Base-by-base conservation (phyloP, 2,113 vertebrate species). In the Gnathonemus longibarbis region DNA sequence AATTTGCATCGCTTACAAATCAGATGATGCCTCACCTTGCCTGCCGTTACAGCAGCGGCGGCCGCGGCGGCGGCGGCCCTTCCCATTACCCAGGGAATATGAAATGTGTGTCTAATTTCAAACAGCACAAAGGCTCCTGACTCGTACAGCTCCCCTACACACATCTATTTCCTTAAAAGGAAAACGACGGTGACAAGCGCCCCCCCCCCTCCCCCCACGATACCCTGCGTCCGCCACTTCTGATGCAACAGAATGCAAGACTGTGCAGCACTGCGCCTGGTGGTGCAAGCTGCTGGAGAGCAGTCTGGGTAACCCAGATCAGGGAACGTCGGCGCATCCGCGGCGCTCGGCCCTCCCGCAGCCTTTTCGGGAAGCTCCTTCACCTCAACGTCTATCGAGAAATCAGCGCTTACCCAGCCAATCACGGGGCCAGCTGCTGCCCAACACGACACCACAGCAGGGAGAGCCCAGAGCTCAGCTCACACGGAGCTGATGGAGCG, bases 171-270 rank as follows among this genome's bases (percentile, higher is more conserved):
- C 85, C 85, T 56, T 53, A 87, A 87, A 87, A 52, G 13, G 85
- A 53, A 42, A 52, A 89, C 49, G 15, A 83, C 70, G 46, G 88
- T 49, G 31, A 50, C 88, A 89, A 48, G 66, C 45, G 1, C 24
- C 56, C 56, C 19, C 10, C 49, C 13, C 49, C 49, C 46, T 9
- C 85, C 49, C 85, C 49, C 48, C 49, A 35, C 48, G 27, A 53
- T 87, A 52, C 49, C 49, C 49, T 53, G 85, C 49, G 48, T 52
- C 48, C 49, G n/a, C 70, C 48, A 35, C 70, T 48, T 35, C 88
- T 84, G 66, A 89, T 56, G 49, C 88, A 39, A 42, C 45, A 80
- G 27, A 89, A 89, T 89, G 70, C 52, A 80, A 89, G 88, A 89
- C 50, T 52, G 74, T 56, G 74, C 85, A 53, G 85, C 50, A 87